Conservation (phyloP, 2,888 invertebrate species). For the Cosmorhoe ocellata region DNA sequence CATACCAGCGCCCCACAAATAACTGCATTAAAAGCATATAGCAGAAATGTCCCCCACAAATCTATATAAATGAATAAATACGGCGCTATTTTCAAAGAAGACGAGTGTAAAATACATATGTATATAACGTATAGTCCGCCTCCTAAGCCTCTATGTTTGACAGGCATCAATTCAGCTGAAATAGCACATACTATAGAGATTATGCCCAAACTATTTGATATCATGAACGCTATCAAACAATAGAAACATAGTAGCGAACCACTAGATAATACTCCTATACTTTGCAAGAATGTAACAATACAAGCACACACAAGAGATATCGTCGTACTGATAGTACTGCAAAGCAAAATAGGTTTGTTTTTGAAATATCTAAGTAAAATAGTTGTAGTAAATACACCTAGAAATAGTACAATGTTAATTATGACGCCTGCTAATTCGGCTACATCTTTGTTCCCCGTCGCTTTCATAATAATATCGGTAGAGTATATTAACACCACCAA, state of each 20-base stretch:
- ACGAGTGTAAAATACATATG: slow-evolving; percentile 24
- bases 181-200: slow-evolving; percentile 19
- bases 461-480: slow-evolving; percentile 18
- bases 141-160: slow-evolving; percentile 33
- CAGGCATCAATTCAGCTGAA: slow-evolving; percentile 32
- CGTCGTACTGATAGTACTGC: slow-evolving; percentile 4
- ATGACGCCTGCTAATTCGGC: slow-evolving; percentile 16
- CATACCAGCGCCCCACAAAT: slow-evolving; percentile 24
- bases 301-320: background rate
- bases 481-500: slow-evolving; percentile 22
- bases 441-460: slow-evolving; percentile 13
- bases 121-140: slow-evolving; percentile 28
- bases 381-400: background rate
- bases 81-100: slow-evolving; percentile 30
- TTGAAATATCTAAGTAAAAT: slow-evolving; percentile 9
- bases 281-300: slow-evolving; percentile 22
- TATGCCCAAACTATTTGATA: slow-evolving; percentile 22
- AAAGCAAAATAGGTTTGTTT: slow-evolving; percentile 24
- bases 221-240: slow-evolving; percentile 24
- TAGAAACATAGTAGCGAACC: slow-evolving; percentile 26
- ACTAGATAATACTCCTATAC: slow-evolving; percentile 8
- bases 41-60: slow-evolving; percentile 31
- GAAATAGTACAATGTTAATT: background rate
- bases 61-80: slow-evolving; percentile 29
- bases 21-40: slow-evolving; percentile 23